phyloP scores from a whole-genome alignment of 2,888 invertebrate species.

The Hartigia nigra region DNA sequence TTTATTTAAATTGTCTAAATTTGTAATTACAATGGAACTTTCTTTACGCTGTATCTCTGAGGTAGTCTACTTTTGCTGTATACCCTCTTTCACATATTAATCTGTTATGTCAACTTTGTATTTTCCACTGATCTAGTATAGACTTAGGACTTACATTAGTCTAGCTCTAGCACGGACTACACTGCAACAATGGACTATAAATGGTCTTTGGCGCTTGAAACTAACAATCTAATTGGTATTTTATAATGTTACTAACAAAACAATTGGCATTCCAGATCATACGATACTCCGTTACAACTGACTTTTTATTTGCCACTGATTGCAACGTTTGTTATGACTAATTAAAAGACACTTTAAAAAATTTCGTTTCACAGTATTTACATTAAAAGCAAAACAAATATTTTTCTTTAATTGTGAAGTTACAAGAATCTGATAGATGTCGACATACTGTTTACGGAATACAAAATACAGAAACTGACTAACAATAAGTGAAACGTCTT shows the following conservation, averaged over 20 bases:
- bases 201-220: conserved; percentile 8
- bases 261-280: conserved; percentile 41
- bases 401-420: neutral
- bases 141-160: conserved; percentile 44
- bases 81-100: conserved; percentile 29
- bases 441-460: neutral
- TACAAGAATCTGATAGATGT: neutral
- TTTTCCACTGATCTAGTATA: conserved; percentile 40
- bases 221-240: conserved; percentile 3
- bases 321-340: neutral
- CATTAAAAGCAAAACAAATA: neutral
- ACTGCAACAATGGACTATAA: conserved; percentile 43
- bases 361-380: neutral
- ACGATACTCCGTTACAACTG: neutral
- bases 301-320: neutral
- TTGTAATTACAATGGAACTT: neutral
- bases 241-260: conserved; percentile 32
- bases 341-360: neutral
- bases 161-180: conserved; percentile 50
- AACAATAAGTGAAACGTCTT: neutral
- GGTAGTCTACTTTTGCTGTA: neutral
- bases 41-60: neutral
- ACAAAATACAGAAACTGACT: neutral
- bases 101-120: conserved; percentile 27
- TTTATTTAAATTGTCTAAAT: neutral